phyloP scores from a whole-genome alignment of 1,140 invertebrate species.

The Watersipora subatra region DNA sequence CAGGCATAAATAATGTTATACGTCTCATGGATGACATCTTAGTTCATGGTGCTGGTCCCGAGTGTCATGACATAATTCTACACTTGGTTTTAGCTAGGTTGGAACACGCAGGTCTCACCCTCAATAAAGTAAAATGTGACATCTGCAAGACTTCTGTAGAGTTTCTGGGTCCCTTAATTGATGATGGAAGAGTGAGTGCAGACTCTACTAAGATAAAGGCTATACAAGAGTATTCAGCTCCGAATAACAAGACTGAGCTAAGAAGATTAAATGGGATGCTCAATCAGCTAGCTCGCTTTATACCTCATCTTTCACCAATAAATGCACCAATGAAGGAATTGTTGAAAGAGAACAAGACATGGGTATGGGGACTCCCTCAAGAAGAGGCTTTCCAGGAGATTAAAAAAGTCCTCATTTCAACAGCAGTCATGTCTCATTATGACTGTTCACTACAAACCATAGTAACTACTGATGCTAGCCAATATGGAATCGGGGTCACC shows the following conservation, averaged over 20 bases:
- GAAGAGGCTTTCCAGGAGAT: not conserved
- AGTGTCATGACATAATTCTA: not conserved
- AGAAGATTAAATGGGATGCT: not conserved
- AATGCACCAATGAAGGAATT: not conserved
- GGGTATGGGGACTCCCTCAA: not conserved
- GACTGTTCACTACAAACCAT: conserved; percentile 17
- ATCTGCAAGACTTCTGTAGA: not conserved
- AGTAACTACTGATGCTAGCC: conserved; percentile 23
- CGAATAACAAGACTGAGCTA: not conserved
- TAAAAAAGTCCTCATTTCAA: not conserved
- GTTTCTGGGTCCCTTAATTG: not conserved
- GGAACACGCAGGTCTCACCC: not conserved
- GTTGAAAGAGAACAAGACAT: not conserved
- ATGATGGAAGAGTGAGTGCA: not conserved
- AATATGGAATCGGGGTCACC: conserved; percentile 24
- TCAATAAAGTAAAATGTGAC: not conserved
- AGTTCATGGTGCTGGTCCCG: not conserved
- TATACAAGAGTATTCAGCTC: not conserved
- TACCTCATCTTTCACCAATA: not conserved
- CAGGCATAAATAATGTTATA: too few species aligned
- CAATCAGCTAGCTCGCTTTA: not conserved
- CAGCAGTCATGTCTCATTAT: conserved; percentile 17
- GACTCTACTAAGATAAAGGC: not conserved
- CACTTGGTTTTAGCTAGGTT: not conserved
- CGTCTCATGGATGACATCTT: not conserved